A percentile compares a stretch with the other conserved stretches of the same genome.
Evolutionary conservation across 2,888 invertebrate species (phyloP).

Genomic region (Sisyra nigra): DNA sequence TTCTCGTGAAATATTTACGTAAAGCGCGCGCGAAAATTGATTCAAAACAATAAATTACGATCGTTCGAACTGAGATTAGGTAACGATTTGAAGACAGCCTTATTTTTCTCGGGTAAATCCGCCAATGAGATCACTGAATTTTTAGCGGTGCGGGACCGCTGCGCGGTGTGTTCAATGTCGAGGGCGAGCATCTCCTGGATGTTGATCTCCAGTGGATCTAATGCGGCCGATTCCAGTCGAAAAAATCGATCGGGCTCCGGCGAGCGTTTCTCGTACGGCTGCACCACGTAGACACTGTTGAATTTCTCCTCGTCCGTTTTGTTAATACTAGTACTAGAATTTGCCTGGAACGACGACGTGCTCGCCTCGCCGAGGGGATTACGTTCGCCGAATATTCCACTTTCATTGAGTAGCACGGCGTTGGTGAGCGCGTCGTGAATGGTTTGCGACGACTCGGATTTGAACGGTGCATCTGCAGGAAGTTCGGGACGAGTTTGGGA

Average conservation of each 20-base stretch:
- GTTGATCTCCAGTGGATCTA: conserved; percentile 31
- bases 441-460: too few species aligned
- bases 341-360: too few species aligned
- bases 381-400: conserved; percentile 11
- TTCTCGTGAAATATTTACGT: too few species aligned
- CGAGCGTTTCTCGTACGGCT: not conserved
- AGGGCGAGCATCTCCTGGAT: conserved; percentile 31
- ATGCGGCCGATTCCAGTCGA: conserved; percentile 16
- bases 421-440: not conserved
- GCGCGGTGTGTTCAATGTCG: conserved; percentile 27
- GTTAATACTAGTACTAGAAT: too few species aligned
- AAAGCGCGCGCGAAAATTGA: too few species aligned
- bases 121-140: conserved; percentile 11
- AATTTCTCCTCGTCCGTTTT: not conserved
- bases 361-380: conserved; percentile 1
- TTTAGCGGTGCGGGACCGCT: conserved; percentile 12
- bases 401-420: conserved; percentile 5
- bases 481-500: too few species aligned
- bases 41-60: conserved; percentile 9
- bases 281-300: not conserved
- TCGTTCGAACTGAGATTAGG: conserved; percentile 56
- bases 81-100: conserved; percentile 40
- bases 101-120: conserved; percentile 16
- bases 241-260: conserved; percentile 3
- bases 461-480: too few species aligned